Percentiles rank a stretch among this genome's conserved stretches.
phyloP scores from a whole-genome alignment of 2,888 invertebrate genomes.

The Limnephilus auricula region DNA sequence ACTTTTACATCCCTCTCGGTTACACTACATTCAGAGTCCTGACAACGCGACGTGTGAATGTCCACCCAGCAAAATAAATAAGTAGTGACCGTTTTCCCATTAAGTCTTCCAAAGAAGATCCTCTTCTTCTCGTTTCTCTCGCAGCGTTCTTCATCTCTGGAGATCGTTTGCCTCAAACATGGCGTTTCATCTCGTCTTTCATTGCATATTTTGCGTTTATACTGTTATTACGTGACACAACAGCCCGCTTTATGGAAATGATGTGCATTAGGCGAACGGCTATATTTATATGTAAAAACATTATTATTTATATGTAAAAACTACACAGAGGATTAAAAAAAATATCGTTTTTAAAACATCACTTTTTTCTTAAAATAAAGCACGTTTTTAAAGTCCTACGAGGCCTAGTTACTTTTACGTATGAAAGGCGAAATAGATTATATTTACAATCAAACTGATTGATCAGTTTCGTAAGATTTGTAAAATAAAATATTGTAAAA shows the following conservation, averaged over 20 bases:
- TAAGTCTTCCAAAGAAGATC: slow-evolving; percentile 37
- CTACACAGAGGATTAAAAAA: not conserved
- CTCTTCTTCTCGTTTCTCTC: slow-evolving; percentile 3
- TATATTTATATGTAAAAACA: not conserved
- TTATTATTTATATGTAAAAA: not conserved
- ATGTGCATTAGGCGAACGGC: not conserved
- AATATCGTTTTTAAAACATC: too few relatives aligned
- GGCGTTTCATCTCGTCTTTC: slow-evolving; percentile 19
- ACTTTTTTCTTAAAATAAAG: too few relatives aligned
- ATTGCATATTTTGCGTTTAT: not conserved
- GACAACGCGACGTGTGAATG: slow-evolving; percentile 40
- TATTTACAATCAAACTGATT: too few relatives aligned
- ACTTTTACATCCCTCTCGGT: not conserved
- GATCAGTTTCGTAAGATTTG: too few relatives aligned
- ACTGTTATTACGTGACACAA: not conserved
- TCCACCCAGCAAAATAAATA: slow-evolving; percentile 51
- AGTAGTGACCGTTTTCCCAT: slow-evolving; percentile 57
- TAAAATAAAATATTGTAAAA: too few relatives aligned
- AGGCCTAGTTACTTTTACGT: not conserved
- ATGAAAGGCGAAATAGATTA: not conserved
- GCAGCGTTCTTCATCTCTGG: slow-evolving; percentile 31
- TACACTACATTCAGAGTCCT: not conserved
- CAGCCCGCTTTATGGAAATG: not conserved
- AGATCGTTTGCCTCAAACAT: slow-evolving; percentile 7
- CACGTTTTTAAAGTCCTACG: not conserved